phyloP scores from a whole-genome alignment of 2,113 vertebrate genomes.

The Hippocampus zosterae region DNA sequence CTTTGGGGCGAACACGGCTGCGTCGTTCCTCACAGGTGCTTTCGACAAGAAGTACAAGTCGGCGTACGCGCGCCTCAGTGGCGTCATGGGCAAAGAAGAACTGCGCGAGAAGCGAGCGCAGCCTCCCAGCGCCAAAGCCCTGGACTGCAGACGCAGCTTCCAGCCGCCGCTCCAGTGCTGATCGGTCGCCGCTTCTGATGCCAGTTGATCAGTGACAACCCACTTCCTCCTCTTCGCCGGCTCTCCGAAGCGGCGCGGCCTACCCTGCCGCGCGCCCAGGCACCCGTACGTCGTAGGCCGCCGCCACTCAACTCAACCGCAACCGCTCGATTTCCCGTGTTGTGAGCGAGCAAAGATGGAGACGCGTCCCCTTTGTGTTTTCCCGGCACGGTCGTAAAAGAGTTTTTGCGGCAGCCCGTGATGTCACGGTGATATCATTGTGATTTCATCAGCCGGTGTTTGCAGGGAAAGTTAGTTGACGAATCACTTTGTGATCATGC shows the following conservation, averaged over 20 bases:
- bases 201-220: no score
- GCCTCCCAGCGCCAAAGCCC: conserved; percentile 81
- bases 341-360: no score
- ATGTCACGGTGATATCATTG: background rate
- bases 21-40: conserved; percentile 60
- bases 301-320: no score
- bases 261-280: no score
- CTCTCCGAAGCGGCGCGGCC: background rate
- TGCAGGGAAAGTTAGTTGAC: no score
- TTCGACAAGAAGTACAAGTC: conserved; percentile 89
- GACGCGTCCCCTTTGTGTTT: no score
- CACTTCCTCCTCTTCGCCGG: background rate
- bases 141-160: conserved; percentile 86
- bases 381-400: background rate
- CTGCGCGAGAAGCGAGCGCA: conserved; percentile 75
- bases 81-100: conserved; percentile 77
- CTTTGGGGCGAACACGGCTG: background rate
- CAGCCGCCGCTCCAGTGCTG: conserved; percentile 83
- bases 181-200: conserved; percentile 9
- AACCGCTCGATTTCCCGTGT: background rate
- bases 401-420: background rate
- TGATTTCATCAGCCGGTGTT: no score
- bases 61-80: conserved; percentile 76
- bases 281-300: background rate
- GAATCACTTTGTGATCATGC: background rate